Base-by-base conservation (phyloP, 2,888 invertebrate genomes). In the Subacronicta megacephala region DNA sequence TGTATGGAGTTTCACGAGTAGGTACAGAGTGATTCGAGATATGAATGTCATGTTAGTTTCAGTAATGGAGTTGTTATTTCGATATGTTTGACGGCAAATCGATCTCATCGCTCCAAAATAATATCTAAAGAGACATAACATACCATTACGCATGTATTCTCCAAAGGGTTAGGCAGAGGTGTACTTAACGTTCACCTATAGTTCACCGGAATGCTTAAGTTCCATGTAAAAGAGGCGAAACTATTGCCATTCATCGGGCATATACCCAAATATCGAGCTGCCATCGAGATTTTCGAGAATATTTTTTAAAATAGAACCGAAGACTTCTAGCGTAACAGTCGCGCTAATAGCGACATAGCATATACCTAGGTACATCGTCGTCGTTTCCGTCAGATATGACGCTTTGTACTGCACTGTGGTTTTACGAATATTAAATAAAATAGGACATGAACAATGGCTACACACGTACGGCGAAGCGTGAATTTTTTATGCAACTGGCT, bases 1-100 rank as follows among this genome's bases (percentile, higher is more conserved):
- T 75, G 72, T 75, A 80, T 78, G 67, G 17, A 53, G 31, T 35
- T 46, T 43, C 23, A 5, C 1, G 36, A 41, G 40, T n/a, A n/a
- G n/a, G n/a, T 35, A 33, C 23, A 38, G n/a, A 43, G 35, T 38
- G 6, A 6, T 7, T 0, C 20, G 50, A 10, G 20, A 55, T 36
- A 13, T 13, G 46, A 41, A 20, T n/a, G n/a, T 7, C 10, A 40
- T 40, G 17, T 17, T 31, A 31, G n/a, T 31, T 31, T 31, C 31
- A n/a, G 31, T 31, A 31, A 31, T 31, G 31, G 31, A 31, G 31
- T 31, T 31, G 31, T 31, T n/a, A 6, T 5, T n/a, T 31, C n/a
- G 31, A 31, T 5, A 4, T 12, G 12, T 29, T 12, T 12, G 12
- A 29, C 29, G 10, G 3, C 6, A 29, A 29, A 29, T 29, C 29